These are phyloP conservation scores for Rugalucina vietnamica DNA, from an alignment of 2,888 invertebrate species.

Conservation along the genomic window DNA sequence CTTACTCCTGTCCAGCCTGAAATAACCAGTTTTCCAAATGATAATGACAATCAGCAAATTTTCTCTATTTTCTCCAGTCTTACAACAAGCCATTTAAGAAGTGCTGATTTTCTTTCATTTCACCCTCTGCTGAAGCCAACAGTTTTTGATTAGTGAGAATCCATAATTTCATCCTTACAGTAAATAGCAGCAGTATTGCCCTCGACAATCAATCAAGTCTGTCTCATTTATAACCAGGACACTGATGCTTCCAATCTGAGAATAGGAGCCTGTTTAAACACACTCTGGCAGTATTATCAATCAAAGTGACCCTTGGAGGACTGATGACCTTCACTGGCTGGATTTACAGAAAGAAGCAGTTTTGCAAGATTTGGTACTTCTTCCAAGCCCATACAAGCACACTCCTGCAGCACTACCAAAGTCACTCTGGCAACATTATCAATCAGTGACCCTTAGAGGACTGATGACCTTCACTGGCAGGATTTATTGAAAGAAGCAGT, in stretches of 20 bases:
- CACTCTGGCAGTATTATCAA: background rate
- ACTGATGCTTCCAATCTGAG: background rate
- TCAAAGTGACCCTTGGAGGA: background rate
- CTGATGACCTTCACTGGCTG: background rate
- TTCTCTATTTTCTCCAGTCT: no score
- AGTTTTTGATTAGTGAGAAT: background rate
- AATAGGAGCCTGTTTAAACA: background rate
- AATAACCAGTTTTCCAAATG: no score
- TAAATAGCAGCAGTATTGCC: background rate
- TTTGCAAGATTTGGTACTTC: no score
- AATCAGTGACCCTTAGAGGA: no score
- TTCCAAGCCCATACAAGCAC: no score
- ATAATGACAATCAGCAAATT: no score
- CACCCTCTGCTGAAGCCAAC: background rate
- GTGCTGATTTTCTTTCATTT: constrained; percentile 4
- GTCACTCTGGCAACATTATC: no score
- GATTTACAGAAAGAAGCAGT: no score
- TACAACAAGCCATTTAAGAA: constrained; percentile 6
- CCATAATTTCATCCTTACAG: constrained; percentile 3
- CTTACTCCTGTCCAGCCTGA: no score
- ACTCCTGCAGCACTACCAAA: no score
- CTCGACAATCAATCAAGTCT: background rate
- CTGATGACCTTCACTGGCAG: no score
- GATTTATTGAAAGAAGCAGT: no score
- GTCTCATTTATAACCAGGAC: constrained; percentile 1